Conservation (phyloP, 2,888 invertebrate genomes). For the Drosophila mimica region DNA sequence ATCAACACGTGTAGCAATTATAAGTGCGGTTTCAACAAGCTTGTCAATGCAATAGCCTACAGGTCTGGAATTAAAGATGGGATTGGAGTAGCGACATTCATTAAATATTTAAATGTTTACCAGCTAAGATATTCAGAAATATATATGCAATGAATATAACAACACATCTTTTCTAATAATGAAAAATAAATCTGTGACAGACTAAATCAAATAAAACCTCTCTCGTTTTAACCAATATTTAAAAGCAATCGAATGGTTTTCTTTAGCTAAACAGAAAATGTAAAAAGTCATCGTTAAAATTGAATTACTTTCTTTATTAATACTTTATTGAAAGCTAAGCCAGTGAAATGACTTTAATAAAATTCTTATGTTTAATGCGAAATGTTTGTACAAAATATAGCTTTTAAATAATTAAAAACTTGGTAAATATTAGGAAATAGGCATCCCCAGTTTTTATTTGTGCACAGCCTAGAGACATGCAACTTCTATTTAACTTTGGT, state of each 20-base stretch:
- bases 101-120: conserved; percentile 46
- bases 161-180: not conserved
- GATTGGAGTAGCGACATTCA: conserved; percentile 6
- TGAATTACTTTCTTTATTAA: not conserved
- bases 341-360: not conserved
- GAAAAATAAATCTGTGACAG: not conserved
- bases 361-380: not conserved
- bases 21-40: conserved; percentile 55
- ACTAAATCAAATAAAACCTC: not conserved
- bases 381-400: not conserved
- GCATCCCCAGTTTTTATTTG: not conserved
- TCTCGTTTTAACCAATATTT: not conserved
- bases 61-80: conserved; percentile 16
- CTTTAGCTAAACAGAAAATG: not conserved
- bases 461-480: not conserved
- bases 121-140: not conserved
- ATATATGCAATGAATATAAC: not conserved
- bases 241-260: not conserved
- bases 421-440: not conserved
- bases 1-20: conserved; percentile 15
- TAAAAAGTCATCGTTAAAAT: not conserved
- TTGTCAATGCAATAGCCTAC: conserved; percentile 57
- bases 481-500: not conserved
- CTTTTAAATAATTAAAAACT: not conserved
- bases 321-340: not conserved